Conservation (phyloP, 2,113 vertebrate genomes). For the Etheostoma cragini region DNA sequence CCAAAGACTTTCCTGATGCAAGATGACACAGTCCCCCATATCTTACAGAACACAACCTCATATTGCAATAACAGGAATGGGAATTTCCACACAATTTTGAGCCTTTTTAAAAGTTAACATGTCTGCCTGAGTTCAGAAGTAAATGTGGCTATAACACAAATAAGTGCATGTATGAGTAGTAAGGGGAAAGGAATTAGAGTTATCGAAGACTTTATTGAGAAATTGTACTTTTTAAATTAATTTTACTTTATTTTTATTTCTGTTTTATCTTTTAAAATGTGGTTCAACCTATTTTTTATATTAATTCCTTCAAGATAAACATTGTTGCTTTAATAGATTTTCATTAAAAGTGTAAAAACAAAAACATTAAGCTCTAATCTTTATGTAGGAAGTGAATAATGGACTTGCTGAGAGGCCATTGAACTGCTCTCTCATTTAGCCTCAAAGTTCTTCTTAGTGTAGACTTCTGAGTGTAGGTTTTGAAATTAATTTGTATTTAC, state of each 20-base stretch:
- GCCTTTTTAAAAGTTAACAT: background rate
- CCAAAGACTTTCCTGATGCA: background rate
- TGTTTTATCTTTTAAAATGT: too few species aligned
- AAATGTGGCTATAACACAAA: background rate
- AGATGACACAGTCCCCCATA: background rate
- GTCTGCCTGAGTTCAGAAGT: background rate
- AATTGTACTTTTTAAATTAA: too few species aligned
- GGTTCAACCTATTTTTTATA: background rate
- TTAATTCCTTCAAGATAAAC: background rate
- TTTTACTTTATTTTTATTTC: too few species aligned
- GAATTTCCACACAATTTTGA: background rate
- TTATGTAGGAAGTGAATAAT: slow-evolving; percentile 6
- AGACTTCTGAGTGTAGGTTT: slow-evolving; percentile 13
- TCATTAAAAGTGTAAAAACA: background rate
- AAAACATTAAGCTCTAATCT: background rate
- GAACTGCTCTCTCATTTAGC: background rate
- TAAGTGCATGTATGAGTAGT: background rate
- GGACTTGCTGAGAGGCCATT: background rate
- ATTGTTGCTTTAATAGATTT: background rate
- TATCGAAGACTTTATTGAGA: too few species aligned
- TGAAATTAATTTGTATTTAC: slow-evolving; percentile 27
- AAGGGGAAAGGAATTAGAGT: too few species aligned
- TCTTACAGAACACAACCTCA: background rate
- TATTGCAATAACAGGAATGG: background rate
- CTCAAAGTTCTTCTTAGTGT: background rate